Base-by-base conservation (phyloP, 1,140 invertebrate species). In the Diorhabda elongata region DNA sequence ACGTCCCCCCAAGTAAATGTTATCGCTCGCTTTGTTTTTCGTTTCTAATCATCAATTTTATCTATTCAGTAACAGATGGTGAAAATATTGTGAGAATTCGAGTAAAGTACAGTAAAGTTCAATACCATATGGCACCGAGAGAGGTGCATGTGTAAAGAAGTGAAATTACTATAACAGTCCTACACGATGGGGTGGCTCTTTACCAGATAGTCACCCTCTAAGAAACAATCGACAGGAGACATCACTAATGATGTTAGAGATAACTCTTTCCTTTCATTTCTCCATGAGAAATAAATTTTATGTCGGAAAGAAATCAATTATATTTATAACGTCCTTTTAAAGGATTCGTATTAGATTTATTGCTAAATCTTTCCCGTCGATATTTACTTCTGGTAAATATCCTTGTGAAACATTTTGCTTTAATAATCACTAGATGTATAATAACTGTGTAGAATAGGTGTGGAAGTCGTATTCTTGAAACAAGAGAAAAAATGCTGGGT, bases 11-110 rank as follows among this genome's bases (percentile, higher is more conserved):
- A 26, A 26, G 26, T 26, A 26, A 26, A 26, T 1, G 26, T 26
- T 26, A 26, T 26, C 26, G 26, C 26, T 26, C 42, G 26, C 59
- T 26, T 6, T 7, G 59, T 26, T 42, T 43, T 41, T 9, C 59
- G 6, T 3, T 4, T 41, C 26, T 8, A 8, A 42, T 42, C 59
- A 41, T 8, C 59, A 42, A 61, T 61, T 43, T 61, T 42, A 61
- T 43, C 59, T 42, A 42, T 43, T 41, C 65, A 64, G 57, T 68
- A 62, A 73, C 73, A 75, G 73, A 75, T 75, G 73, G 71, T 71
- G 47, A 68, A 52, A 73, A 73, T 69, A 75, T 71, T 73, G 73
- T 75, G 73, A 75, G 73, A 75, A 75, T 68, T 74, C 72, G 66
- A 70, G 71, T 71, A 73, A 69, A 73, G 71, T 71, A 71, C 73